Evolutionary conservation across 2,888 invertebrate species (phyloP), one percentile per base, ranked within the genome.

Genomic region (Belgica antarctica): DNA sequence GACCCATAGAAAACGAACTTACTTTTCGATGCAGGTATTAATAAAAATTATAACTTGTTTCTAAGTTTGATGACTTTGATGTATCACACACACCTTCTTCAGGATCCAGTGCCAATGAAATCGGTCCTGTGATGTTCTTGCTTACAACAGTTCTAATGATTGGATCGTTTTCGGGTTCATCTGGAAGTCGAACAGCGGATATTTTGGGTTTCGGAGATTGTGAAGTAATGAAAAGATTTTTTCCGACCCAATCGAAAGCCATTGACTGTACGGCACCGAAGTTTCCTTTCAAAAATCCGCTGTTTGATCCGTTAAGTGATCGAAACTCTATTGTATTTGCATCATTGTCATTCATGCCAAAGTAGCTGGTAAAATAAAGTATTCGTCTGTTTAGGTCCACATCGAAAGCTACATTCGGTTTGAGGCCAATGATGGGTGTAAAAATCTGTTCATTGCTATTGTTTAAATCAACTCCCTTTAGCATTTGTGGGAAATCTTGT

Each of bases 171-270:
- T 46, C 31, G 77, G 0, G 77, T 76, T 4, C 75, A 2, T 12
- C 4, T 15, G 15, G 22, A 2, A 63, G 79, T 46, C 61, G 59
- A 10, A 61, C 1, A 4, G 34, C 70, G 2, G 41, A 17, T 31
- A 68, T 52, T 68, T 52, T 68, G 1, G 46, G 22, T 22, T 31
- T 59, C 17, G 70, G 61, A 10, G 24, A 3, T 27, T 47, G 27
- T n/a, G 27, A 59, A 24, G 28, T 15, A 34, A 27, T 94, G 81
- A 90, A 95, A 71, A 95, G 78, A 81, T 93, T 92, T 71, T 83
- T 79, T 71, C 88, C 88, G 76, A 92, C 84, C 90, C 91, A 92
- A 80, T 95, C 94, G 71, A 92, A 85, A 36, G 92, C 92, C 72
- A 94, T 78, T 2, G 90, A 89, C 75, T 89, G 74, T 24, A 76